phyloP scores from a whole-genome alignment of 2,888 invertebrate genomes.

The Tetrapedia diversipes region DNA sequence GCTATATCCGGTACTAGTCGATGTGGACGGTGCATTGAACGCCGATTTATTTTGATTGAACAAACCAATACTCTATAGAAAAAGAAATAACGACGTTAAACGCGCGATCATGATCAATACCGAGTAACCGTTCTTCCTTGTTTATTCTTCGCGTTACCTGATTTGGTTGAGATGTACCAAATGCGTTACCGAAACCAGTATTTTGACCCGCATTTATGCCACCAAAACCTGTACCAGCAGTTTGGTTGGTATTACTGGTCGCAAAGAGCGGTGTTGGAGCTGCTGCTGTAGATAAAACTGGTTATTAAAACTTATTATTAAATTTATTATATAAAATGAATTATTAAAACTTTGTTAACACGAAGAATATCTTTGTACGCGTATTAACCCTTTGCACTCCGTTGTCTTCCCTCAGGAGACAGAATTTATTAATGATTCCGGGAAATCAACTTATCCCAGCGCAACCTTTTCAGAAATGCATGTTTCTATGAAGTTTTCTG shows the following conservation, averaged over 20 bases:
- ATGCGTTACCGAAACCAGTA: slow-evolving; percentile 79
- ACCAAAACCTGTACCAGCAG: slow-evolving; percentile 78
- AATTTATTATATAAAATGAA: no score
- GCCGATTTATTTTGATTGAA: slow-evolving; percentile 83
- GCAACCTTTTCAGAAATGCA: no score
- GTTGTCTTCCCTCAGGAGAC: no score
- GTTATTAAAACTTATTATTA: no score
- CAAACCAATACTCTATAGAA: slow-evolving; percentile 79
- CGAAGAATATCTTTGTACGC: not conserved
- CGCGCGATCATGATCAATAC: not conserved
- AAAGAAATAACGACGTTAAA: not conserved
- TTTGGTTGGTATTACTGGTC: slow-evolving; percentile 76
- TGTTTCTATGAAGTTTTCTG: no score
- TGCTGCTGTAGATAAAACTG: slow-evolving; percentile 72
- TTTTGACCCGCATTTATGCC: slow-evolving; percentile 78
- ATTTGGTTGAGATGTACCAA: slow-evolving; percentile 80
- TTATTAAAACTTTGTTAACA: no score
- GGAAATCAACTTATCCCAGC: no score
- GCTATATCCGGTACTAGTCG: slow-evolving; percentile 81
- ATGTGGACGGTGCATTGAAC: slow-evolving; percentile 78
- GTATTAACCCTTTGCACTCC: no score
- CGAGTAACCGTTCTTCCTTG: not conserved
- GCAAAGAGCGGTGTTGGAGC: slow-evolving; percentile 80
- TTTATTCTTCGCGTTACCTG: slow-evolving; percentile 72
- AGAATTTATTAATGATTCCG: no score